Base-by-base conservation (phyloP, 2,888 invertebrate genomes). In the Reticulitermes lucifugus region DNA sequence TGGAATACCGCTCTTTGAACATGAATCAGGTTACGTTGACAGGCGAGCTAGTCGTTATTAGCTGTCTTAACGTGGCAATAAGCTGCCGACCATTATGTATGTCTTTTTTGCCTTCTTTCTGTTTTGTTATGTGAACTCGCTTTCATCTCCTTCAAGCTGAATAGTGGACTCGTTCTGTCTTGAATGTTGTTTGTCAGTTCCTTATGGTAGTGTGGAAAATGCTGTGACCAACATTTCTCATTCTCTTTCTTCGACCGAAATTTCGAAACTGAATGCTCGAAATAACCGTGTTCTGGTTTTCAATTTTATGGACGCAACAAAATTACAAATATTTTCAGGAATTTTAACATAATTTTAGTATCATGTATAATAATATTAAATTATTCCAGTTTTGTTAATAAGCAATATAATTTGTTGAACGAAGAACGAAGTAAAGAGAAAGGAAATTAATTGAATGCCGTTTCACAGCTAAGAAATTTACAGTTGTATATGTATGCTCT, bases 41-140 rank as follows among this genome's bases (percentile, higher is more conserved):
- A 73, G 18, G 12, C 41, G 25, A 35, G 35, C 73, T 70, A n/a
- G 29, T 70, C 29, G 41, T 73, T 73, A 73, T 73, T 73, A 73
- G 73, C 73, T 41, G 41, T 73, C 73, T 73, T 35, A 35, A 73
- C 73, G 73, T 29, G n/a, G 70, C 70, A 25, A 70, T 70, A 29
- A 70, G 29, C 70, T 55, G 55, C 55, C 55, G 70, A 70, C 70
- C 29, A 70, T 70, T 70, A 70, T 73, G 73, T 12, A 70, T 73
- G 73, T 12, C 10, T 73, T 41, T 41, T 73, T 73, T 41, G 14
- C 73, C 21, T 41, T 73, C 73, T 29, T 29, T 73, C 35, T 73
- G 12, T 41, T 73, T n/a, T 70, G 70, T 70, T 70, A 14, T 70
- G 55, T 55, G 55, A 55, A 55, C 65, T 25, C 65, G 65, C 65